Evolutionary conservation across 2,797 vertebrate genomes (phyloP).

Genomic region (Pterois miles): DNA sequence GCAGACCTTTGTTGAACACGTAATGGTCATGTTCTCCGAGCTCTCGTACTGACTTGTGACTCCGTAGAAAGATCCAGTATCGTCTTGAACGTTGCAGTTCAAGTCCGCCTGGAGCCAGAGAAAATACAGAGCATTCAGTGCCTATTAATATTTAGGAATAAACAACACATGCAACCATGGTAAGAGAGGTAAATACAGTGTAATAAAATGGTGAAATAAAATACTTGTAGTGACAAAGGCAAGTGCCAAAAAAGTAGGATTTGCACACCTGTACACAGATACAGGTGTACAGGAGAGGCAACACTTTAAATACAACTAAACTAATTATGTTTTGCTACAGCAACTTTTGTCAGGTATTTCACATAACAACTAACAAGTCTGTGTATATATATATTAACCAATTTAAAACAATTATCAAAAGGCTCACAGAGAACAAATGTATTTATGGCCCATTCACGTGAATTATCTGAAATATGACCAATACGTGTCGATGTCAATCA

Average conservation of each 20-base stretch:
- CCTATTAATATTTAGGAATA: background rate
- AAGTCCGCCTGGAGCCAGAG: slow-evolving; percentile 89
- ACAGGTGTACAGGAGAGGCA: background rate
- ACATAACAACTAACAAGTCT: background rate
- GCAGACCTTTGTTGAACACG: slow-evolving; percentile 99
- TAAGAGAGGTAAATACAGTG: background rate
- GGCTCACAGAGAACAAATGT: background rate
- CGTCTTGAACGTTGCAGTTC: slow-evolving; percentile 98
- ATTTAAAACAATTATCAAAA: background rate
- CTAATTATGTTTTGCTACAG: background rate
- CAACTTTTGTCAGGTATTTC: background rate
- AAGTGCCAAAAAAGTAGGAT: background rate
- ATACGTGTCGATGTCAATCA: background rate
- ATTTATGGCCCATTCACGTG: background rate
- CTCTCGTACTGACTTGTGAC: slow-evolving; percentile 99
- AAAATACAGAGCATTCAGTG: background rate
- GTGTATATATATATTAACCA: background rate
- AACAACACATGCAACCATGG: background rate
- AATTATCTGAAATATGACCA: background rate
- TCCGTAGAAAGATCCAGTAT: slow-evolving; percentile 94
- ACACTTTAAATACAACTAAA: background rate
- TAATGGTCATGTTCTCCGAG: slow-evolving; percentile 99
- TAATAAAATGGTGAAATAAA: background rate
- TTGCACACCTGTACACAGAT: background rate
- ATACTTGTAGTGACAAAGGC: background rate